Conservation (phyloP, 2,888 invertebrate genomes). For the Pristionchus arcanus region DNA sequence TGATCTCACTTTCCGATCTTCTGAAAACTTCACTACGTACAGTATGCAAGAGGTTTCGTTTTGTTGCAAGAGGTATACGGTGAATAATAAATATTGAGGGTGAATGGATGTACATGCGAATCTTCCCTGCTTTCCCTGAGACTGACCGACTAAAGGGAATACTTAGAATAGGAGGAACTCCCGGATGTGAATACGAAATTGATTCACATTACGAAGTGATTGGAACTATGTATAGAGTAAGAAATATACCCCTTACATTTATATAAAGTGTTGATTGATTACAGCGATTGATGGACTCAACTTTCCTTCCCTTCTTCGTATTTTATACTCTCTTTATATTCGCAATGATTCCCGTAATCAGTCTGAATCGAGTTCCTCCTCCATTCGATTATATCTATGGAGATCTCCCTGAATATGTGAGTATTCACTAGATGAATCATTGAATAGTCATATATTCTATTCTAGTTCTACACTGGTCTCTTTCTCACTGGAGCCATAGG, state of each 20-base stretch:
- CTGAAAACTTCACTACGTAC: slow-evolving; percentile 24
- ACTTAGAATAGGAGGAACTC: slow-evolving; percentile 16
- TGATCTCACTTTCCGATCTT: slow-evolving; percentile 17
- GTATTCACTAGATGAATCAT: not conserved
- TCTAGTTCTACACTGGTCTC: not conserved
- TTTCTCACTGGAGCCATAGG: not conserved
- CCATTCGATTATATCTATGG: slow-evolving; percentile 20
- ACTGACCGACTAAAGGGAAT: slow-evolving; percentile 16
- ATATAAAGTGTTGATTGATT: not conserved
- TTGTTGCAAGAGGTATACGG: not conserved
- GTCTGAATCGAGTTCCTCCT: not conserved
- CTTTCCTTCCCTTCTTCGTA: slow-evolving; percentile 3
- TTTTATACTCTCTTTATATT: slow-evolving; percentile 30
- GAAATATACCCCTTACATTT: not conserved
- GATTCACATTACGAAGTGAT: not conserved
- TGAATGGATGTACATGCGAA: slow-evolving; percentile 11
- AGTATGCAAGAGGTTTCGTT: not conserved
- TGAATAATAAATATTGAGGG: slow-evolving; percentile 1
- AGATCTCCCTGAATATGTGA: not conserved
- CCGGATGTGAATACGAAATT: slow-evolving; percentile 48
- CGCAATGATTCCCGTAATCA: not conserved
- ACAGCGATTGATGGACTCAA: slow-evolving; percentile 20
- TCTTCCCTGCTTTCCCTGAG: not conserved
- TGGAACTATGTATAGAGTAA: slow-evolving; percentile 11
- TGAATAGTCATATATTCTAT: not conserved